Evolutionary conservation across 2,797 vertebrate genomes (phyloP).

Genomic region (Gobionotothen gibberifrons): DNA sequence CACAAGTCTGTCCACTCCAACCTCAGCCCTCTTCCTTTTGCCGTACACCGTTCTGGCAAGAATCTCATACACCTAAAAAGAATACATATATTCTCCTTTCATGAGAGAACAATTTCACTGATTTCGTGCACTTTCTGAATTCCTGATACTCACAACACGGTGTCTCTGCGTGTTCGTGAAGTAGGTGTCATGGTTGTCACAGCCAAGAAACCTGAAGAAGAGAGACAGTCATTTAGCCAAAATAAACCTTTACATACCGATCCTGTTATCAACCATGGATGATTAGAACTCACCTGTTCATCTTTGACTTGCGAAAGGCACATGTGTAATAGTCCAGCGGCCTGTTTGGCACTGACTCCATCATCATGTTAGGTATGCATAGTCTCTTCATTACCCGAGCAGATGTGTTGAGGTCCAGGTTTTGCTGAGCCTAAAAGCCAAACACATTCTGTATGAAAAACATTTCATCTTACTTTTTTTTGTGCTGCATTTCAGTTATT

Average conservation of each 20-base stretch:
- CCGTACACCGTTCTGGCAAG: slow-evolving; percentile 82
- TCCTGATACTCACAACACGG: slow-evolving; percentile 79
- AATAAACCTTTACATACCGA: background rate
- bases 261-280: background rate
- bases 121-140: background rate
- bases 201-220: slow-evolving; percentile 83
- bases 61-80: slow-evolving; percentile 85
- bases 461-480: background rate
- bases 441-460: slow-evolving; percentile 13
- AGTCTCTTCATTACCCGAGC: slow-evolving; percentile 75
- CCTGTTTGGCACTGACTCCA: slow-evolving; percentile 81
- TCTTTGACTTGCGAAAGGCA: slow-evolving; percentile 85
- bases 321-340: slow-evolving; percentile 85
- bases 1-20: slow-evolving; percentile 84
- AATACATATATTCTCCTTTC: slow-evolving; percentile 8
- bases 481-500: background rate
- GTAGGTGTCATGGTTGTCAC: slow-evolving; percentile 75
- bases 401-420: slow-evolving; percentile 82
- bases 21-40: slow-evolving; percentile 83
- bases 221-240: background rate
- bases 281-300: slow-evolving; percentile 72
- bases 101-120: background rate
- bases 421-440: slow-evolving; percentile 77
- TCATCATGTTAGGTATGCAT: slow-evolving; percentile 81
- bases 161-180: slow-evolving; percentile 87